Base-by-base conservation (phyloP, 2,888 invertebrate genomes). In the Crocallis elinguaria region DNA sequence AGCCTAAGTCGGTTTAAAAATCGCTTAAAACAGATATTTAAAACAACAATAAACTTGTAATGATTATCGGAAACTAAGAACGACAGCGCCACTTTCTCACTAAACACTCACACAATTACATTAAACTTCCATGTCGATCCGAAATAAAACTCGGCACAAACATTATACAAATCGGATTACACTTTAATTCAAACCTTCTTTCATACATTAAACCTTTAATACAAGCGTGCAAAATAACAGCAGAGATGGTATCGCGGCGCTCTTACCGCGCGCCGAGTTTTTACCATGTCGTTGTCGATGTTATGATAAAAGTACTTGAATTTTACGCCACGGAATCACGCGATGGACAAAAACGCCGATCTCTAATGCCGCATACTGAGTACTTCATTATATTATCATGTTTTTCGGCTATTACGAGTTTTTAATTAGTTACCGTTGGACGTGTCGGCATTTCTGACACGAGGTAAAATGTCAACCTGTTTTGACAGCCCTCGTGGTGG, bases 241-340 rank as follows among this genome's bases (percentile, higher is more conserved):
- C 12, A 3, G 14, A 41, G 58, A 63, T 58, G 9, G 3, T 37
- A 63, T 63, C 62, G 27, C 56, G 23, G 30, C 23, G 25, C 17
- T 50, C 53, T 42, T 49, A 30, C 29, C 29, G 37, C 32, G 14
- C 36, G n/a, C n/a, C n/a, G 27, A 50, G 43, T 23, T 35, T 39
- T 55, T 64, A 59, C 63, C 69, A 68, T 71, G 71, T 65, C 68
- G 73, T 70, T 72, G 54, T 60, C 68, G 73, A 71, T 72, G 54
- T 60, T 37, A 38, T 49, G 71, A 73, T 72, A 73, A 64, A 57
- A 60, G 33, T 16, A 21, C 36, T 50, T 23, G 11, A 50, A 49
- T 50, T 60, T 66, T 55, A 70, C 56, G 64, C 57, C 39, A n/a
- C 29, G 25, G 25, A 11, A 42, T 53, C 74, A 75, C 71, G 74